Evolutionary conservation across 1,140 invertebrate species (phyloP).

Genomic region (Drosophila kurseongensis): DNA sequence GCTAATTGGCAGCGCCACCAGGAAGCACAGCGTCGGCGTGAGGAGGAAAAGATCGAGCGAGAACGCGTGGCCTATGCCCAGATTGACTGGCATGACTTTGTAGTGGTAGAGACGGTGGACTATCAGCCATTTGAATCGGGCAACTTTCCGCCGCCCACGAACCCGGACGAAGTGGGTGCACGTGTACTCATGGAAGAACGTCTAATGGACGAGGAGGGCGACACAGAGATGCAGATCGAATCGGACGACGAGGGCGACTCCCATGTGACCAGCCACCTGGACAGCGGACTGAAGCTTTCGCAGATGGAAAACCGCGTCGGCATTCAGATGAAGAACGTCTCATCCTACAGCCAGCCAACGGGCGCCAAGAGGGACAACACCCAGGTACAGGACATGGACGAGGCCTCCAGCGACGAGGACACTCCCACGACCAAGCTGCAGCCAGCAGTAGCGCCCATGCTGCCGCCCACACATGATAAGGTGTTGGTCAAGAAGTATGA

Average conservation of each 20-base stretch:
- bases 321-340: conserved; percentile 84
- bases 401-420: conserved; percentile 93
- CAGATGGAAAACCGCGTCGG: conserved; percentile 87
- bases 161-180: conserved; percentile 98
- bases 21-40: conserved; percentile 94
- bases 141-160: conserved; percentile 98
- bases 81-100: conserved; percentile 99
- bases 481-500: conserved; percentile 99
- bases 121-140: conserved; percentile 98
- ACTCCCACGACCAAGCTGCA: conserved; percentile 85
- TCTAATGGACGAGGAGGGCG: conserved; percentile 85
- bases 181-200: conserved; percentile 93
- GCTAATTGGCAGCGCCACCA: conserved; percentile 98
- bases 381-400: conserved; percentile 95
- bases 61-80: conserved; percentile 98
- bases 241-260: conserved; percentile 89
- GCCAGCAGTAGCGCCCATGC: conserved; percentile 86
- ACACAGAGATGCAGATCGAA: conserved; percentile 89
- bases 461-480: conserved; percentile 96
- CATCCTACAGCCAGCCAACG: conserved; percentile 67
- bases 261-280: conserved; percentile 46
- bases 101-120: conserved; percentile 99
- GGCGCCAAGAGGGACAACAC: conserved; percentile 84
- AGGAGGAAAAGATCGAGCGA: conserved; percentile 97
- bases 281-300: conserved; percentile 85